Conservation (phyloP, 2,888 invertebrate species). For the Noctua janthe region DNA sequence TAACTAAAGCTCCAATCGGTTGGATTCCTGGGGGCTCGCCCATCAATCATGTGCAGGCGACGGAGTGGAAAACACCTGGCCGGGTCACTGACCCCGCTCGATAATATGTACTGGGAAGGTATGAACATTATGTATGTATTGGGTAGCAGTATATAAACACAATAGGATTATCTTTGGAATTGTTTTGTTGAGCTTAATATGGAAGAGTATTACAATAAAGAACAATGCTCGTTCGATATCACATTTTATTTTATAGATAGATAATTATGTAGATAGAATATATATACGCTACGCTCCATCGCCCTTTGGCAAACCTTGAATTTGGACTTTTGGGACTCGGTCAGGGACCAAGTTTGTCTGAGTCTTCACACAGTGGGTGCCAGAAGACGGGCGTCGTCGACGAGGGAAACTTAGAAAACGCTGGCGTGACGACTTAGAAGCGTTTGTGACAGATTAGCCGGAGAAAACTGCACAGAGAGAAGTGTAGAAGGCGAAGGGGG, state of each 20-base stretch:
- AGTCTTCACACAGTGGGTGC: too few species aligned
- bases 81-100: conserved; percentile 60
- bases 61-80: conserved; percentile 66
- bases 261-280: background rate
- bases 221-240: background rate
- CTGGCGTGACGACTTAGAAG: too few species aligned
- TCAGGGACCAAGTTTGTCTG: too few species aligned
- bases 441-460: too few species aligned
- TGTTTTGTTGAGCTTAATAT: conserved; percentile 7
- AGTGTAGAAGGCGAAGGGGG: too few species aligned
- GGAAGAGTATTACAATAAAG: background rate
- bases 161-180: conserved; percentile 13
- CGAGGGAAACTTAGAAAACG: too few species aligned
- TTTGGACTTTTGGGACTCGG: too few species aligned
- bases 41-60: conserved; percentile 65
- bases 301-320: too few species aligned
- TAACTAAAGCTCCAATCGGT: conserved; percentile 39
- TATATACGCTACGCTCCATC: background rate
- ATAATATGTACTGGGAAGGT: conserved; percentile 31
- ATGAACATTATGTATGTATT: conserved; percentile 7
- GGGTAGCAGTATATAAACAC: conserved; percentile 19
- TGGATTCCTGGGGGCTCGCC: conserved; percentile 42
- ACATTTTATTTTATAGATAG: background rate
- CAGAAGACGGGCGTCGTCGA: too few species aligned
- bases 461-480: too few species aligned